phyloP scores from a whole-genome alignment of 2,113 vertebrate genomes.

The Nothobranchius kuhntae region DNA sequence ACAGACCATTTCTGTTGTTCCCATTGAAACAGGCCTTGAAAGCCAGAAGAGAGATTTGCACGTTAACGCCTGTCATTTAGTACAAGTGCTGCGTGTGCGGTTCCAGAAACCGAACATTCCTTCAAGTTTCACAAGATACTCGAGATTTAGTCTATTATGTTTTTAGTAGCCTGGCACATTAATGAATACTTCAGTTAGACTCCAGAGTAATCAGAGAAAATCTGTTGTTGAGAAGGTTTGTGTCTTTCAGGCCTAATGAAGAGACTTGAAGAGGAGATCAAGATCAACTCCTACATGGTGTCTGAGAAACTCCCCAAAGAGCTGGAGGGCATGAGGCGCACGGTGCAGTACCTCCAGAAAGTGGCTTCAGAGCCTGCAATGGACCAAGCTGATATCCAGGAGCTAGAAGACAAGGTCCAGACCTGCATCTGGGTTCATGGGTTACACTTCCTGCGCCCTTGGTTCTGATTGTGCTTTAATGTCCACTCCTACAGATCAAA shows the following conservation, averaged over 20 bases:
- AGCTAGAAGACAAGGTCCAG: constrained; percentile 87
- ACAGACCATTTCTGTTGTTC: constrained; percentile 41
- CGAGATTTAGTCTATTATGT: background rate
- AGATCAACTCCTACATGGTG: constrained; percentile 93
- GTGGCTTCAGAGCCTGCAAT: constrained; percentile 90
- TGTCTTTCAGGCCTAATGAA: constrained; percentile 89
- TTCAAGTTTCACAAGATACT: too few species aligned
- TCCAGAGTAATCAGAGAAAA: background rate
- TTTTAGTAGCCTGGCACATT: background rate
- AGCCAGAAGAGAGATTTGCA: constrained; percentile 51
- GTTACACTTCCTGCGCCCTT: background rate
- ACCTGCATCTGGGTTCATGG: background rate
- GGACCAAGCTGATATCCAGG: constrained; percentile 87
- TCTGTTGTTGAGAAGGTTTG: background rate
- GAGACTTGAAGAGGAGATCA: constrained; percentile 93
- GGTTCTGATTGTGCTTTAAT: background rate
- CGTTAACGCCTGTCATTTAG: constrained; percentile 36
- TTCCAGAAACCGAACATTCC: background rate
- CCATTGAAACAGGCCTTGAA: background rate
- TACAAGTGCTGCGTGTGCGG: background rate
- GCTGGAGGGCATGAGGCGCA: constrained; percentile 85
- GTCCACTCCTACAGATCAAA: constrained; percentile 78
- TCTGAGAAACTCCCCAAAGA: constrained; percentile 93
- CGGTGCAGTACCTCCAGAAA: constrained; percentile 87
- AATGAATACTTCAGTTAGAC: background rate